These are phyloP conservation scores for Danaus chrysippus DNA, from an alignment of 2,888 invertebrate genomes.

Conservation along the genomic window DNA sequence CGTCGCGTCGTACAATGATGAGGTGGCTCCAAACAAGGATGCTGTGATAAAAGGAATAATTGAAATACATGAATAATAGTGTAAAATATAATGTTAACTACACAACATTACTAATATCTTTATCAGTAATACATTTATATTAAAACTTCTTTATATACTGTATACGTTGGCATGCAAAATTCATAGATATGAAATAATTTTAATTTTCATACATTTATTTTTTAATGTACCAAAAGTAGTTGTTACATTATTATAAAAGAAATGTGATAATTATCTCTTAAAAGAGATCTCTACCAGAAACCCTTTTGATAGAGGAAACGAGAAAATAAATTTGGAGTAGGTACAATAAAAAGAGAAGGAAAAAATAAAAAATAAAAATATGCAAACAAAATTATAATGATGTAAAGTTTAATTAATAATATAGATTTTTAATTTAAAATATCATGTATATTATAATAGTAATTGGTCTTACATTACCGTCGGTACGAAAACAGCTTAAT, in stretches of 20 bases:
- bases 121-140: neutral
- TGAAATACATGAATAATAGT: slow-evolving; percentile 15
- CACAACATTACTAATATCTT: slow-evolving; percentile 6
- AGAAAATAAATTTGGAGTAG: no score
- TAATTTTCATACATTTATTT: neutral
- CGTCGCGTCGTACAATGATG: slow-evolving; percentile 22
- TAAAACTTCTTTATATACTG: no score
- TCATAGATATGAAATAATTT: neutral
- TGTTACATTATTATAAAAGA: no score
- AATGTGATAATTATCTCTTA: no score
- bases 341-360: no score
- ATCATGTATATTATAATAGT: neutral
- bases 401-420: no score
- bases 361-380: no score
- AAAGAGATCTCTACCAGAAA: no score
- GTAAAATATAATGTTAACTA: slow-evolving; percentile 18
- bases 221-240: no score
- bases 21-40: slow-evolving; percentile 29
- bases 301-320: no score
- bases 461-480: slow-evolving; percentile 1
- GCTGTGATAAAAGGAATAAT: slow-evolving; percentile 21
- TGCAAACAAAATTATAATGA: no score
- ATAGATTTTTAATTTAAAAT: neutral
- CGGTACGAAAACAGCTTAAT: slow-evolving; percentile 24
- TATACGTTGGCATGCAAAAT: no score